These are phyloP conservation scores for Pyrrhia umbra DNA, from an alignment of 2,888 invertebrate species.

Conservation along the genomic window DNA sequence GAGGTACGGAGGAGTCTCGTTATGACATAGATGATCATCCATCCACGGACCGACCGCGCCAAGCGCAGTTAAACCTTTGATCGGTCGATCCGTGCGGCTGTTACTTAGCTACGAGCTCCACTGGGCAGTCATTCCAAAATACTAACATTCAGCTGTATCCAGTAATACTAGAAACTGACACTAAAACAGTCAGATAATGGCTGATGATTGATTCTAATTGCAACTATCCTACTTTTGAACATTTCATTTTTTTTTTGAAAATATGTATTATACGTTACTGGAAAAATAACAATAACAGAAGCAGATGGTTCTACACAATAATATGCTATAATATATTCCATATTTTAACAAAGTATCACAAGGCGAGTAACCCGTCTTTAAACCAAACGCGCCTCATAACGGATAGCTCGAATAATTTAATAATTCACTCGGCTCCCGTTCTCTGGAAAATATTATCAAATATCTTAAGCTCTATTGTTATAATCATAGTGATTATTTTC, in stretches of 20 bases:
- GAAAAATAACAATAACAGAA: conserved; percentile 22
- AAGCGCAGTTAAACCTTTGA: too few species aligned
- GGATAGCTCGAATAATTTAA: conserved; percentile 80
- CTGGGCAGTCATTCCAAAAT: too few species aligned
- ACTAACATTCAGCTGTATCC: too few species aligned
- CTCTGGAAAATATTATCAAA: conserved; percentile 68
- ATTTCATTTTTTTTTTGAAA: background rate
- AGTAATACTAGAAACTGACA: too few species aligned
- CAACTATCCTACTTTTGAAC: too few species aligned
- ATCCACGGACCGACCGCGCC: too few species aligned
- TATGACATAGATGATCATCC: too few species aligned
- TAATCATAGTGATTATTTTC: conserved; percentile 69
- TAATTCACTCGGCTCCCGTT: conserved; percentile 73
- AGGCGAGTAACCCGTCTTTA: conserved; percentile 49
- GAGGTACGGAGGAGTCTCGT: too few species aligned
- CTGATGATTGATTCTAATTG: too few species aligned
- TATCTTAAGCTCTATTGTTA: conserved; percentile 68
- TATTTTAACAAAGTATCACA: conserved; percentile 31
- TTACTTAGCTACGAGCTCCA: too few species aligned
- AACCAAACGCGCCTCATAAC: conserved; percentile 69
- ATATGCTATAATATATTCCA: conserved; percentile 34
- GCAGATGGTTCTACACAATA: conserved; percentile 17
- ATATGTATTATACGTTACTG: conserved; percentile 21
- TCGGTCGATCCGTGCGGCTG: too few species aligned
- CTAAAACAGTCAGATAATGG: too few species aligned